Conservation (phyloP, 2,113 vertebrate genomes). For the Rhinopomastus cyanomelas region DNA sequence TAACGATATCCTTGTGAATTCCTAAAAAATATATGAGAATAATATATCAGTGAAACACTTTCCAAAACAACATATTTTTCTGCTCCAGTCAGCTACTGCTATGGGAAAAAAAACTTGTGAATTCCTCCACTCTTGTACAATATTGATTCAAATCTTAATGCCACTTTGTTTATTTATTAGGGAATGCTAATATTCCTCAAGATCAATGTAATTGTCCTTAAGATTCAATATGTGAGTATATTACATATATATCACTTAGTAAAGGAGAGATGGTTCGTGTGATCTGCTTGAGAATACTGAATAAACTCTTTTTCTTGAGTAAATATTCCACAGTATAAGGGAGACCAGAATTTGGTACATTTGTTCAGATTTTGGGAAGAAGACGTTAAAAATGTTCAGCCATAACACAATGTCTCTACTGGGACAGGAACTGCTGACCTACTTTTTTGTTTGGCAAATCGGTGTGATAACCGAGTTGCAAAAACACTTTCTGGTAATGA, state of each 20-base stretch:
- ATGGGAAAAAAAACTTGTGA: background rate
- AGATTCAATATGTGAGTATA: background rate
- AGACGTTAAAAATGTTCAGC: background rate
- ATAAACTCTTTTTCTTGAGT: background rate
- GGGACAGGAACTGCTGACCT: background rate
- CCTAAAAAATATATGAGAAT: background rate
- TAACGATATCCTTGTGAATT: too few relatives aligned
- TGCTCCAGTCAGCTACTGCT: background rate
- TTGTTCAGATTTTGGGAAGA: background rate
- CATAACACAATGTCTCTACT: background rate
- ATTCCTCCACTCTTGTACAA: background rate
- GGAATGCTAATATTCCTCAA: background rate
- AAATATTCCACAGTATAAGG: background rate
- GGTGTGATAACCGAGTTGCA: background rate
- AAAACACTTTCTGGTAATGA: background rate
- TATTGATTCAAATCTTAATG: background rate
- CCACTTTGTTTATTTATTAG: background rate
- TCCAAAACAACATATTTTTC: background rate
- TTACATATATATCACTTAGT: background rate
- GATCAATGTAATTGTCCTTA: background rate
- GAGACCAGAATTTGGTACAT: background rate
- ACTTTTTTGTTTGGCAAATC: background rate
- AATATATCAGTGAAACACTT: background rate
- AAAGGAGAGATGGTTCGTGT: background rate
- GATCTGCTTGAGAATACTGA: background rate